These are phyloP conservation scores for Temnopleurus reevesii DNA, from an alignment of 53 echinoderm and acorn worm genomes.

Conservation along the genomic window DNA sequence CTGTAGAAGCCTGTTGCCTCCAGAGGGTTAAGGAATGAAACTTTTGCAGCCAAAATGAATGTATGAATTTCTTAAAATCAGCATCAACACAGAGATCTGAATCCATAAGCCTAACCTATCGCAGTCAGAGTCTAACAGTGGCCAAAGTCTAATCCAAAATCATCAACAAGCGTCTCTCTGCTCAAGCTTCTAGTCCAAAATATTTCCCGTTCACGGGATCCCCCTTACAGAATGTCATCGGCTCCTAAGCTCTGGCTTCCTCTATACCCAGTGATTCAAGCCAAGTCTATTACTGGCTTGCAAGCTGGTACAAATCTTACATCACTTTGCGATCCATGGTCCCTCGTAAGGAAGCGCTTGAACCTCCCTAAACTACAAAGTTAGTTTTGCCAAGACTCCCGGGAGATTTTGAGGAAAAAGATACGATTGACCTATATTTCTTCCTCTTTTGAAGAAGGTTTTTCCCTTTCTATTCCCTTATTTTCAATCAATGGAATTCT, in stretches of 20 bases:
- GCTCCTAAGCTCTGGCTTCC: constrained; percentile 28
- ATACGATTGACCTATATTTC: constrained; percentile 41
- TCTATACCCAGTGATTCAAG: constrained; percentile 25
- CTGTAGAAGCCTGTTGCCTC: too few species aligned
- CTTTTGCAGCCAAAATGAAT: too few species aligned
- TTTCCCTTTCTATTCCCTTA: neutral
- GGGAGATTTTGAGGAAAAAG: constrained; percentile 8
- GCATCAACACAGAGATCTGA: neutral
- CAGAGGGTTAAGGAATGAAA: too few species aligned
- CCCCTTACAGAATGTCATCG: constrained; percentile 8
- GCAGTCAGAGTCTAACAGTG: neutral
- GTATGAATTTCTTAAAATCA: neutral
- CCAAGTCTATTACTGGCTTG: constrained; percentile 16
- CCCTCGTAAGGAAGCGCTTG: neutral
- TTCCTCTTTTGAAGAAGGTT: neutral
- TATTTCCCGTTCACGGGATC: neutral
- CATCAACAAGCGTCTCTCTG: neutral
- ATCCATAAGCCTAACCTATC: neutral
- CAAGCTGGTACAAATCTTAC: constrained; percentile 1
- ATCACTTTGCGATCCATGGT: neutral
- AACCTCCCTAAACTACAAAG: constrained; percentile 24
- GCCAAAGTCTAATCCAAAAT: neutral
- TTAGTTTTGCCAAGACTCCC: constrained; percentile 10
- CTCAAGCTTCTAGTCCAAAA: neutral
- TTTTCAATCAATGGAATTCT: constrained; percentile 4